phyloP scores from a whole-genome alignment of 2,113 vertebrate species.

The Notechis scutatus region DNA sequence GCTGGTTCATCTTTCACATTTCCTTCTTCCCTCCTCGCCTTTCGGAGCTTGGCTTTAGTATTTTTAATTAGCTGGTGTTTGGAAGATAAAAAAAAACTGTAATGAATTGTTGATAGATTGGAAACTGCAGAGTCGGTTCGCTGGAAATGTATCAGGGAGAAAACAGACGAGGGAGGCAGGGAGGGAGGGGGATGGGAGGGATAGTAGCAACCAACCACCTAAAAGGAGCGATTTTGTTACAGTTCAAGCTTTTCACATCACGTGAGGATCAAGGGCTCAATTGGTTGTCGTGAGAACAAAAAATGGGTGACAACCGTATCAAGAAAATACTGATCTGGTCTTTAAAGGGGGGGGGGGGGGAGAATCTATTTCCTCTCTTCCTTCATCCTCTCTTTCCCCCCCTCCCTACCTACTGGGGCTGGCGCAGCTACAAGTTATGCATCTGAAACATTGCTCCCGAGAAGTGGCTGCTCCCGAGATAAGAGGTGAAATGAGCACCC shows the following conservation, averaged over 20 bases:
- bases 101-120: constrained; percentile 78
- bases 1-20: constrained; percentile 43
- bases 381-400: background rate
- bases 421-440: constrained; percentile 60
- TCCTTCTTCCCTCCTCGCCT: constrained; percentile 43
- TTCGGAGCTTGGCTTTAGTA: constrained; percentile 67
- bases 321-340: constrained; percentile 66
- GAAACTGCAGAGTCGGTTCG: constrained; percentile 60
- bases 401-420: constrained; percentile 9
- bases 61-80: constrained; percentile 80
- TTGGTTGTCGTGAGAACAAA: constrained; percentile 74
- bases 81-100: constrained; percentile 73
- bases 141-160: constrained; percentile 54
- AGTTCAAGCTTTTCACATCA: constrained; percentile 72
- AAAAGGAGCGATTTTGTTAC: constrained; percentile 77
- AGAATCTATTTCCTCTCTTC: constrained; percentile 24
- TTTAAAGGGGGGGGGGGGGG: constrained; percentile 44
- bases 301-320: constrained; percentile 72
- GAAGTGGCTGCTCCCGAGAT: constrained; percentile 8
- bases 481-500: constrained; percentile 50
- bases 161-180: background rate
- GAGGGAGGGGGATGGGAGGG: constrained; percentile 54
- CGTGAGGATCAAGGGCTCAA: constrained; percentile 75
- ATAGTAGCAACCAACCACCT: constrained; percentile 68
- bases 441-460: constrained; percentile 58